Base-by-base conservation (phyloP, 1,140 invertebrate species). In the Mycetomoellerius zeteki region DNA sequence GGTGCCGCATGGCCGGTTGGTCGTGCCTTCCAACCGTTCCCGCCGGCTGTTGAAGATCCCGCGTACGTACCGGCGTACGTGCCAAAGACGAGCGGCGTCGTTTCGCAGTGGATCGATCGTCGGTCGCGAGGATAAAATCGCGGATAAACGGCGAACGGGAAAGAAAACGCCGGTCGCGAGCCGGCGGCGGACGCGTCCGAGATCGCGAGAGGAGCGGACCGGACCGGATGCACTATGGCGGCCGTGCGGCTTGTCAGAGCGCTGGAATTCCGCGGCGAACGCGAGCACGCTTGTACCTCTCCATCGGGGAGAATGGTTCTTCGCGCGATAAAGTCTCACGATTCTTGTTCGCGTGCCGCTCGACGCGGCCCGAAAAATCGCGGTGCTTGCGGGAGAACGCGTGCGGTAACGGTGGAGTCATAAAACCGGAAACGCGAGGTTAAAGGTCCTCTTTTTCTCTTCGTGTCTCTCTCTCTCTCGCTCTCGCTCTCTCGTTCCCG, bases 191-290 rank as follows among this genome's bases (percentile, higher is more conserved):
- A 73, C 64, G 64, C 60, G 30, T 72, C 30, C 69, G 43, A 50
- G 16, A 84, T 60, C 54, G 37, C 37, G 62, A 76, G 56, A 84
- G 54, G 33, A 67, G 21, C 65, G 80, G 86, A 94, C 94, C 65
- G 80, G 86, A 94, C 94, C 94, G 93, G 94, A 94, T 94, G 91
- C 93, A 91, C 89, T 94, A 95, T 95, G 94, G 94, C 94, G 91
- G 92, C 90, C 93, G 92, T 43, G 37, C 14, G 47, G 80, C 90
- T 94, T 94, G 93, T 94, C 93, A 94, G 88, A 91, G 78, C 80
- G 67, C 69, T 14, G 54, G 65, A 89, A 47, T 21, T 50, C n/a
- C 12, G 2, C 43, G 82, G 60, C 54, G 65, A 21, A 33, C 12
- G 37, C 37, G 37, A 43, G 1, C 0, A 10, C 37, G 8, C 37